Evolutionary conservation across 2,113 vertebrate species (phyloP).

Genomic region (Smithornis capensis): DNA sequence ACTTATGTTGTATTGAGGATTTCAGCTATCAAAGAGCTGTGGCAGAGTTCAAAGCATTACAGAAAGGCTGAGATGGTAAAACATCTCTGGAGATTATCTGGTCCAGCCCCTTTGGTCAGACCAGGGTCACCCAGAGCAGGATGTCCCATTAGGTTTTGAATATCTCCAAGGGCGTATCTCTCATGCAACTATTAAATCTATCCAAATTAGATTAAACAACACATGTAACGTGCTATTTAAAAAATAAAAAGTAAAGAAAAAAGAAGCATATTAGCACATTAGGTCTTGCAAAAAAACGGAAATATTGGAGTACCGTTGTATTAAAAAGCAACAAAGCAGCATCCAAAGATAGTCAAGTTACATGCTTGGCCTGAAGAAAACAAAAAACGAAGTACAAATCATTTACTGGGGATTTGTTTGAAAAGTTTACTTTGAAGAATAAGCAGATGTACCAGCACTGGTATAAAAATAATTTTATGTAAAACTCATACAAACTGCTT

Average conservation of each 20-base stretch:
- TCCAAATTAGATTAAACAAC: background rate
- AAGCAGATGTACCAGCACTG: background rate
- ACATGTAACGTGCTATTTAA: background rate
- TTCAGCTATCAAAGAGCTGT: background rate
- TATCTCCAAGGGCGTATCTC: too few relatives aligned
- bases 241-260: background rate
- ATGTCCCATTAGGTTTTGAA: background rate
- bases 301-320: background rate
- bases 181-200: too few relatives aligned
- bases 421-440: background rate
- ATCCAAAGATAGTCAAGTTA: background rate
- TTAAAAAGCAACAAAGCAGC: background rate
- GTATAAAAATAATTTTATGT: background rate
- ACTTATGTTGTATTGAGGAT: background rate
- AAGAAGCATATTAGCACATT: background rate
- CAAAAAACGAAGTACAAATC: background rate
- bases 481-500: background rate
- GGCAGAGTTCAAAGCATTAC: background rate
- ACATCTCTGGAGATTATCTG: background rate
- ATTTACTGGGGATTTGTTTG: background rate
- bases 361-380: background rate
- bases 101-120: background rate
- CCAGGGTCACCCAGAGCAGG: background rate
- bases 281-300: background rate
- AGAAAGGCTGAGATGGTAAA: background rate